phyloP scores from a whole-genome alignment of 2,888 invertebrate genomes.

The Cactoblastis cactorum region DNA sequence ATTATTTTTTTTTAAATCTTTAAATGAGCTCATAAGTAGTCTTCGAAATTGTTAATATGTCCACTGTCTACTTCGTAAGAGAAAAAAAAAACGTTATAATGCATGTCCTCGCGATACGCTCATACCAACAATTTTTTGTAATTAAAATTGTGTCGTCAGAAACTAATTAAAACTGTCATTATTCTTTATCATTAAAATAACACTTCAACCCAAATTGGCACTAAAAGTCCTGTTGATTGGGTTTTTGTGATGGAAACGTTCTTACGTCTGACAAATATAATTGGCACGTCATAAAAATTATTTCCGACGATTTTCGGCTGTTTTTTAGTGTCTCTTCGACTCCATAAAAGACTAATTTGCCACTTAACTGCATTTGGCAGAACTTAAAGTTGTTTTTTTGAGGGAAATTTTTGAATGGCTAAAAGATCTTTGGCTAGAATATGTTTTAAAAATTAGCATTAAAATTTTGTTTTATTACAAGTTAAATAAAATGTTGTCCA shows the following conservation, averaged over 20 bases:
- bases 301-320: constrained; percentile 3
- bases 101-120: no score
- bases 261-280: constrained; percentile 7
- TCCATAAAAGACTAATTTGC: constrained; percentile 2
- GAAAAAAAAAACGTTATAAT: background rate
- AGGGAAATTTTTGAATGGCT: no score
- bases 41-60: no score
- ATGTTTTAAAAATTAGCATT: no score
- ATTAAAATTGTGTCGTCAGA: background rate
- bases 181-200: constrained; percentile 7
- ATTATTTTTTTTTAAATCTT: no score
- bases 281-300: constrained; percentile 11
- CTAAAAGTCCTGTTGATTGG: constrained; percentile 1
- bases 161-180: constrained; percentile 9
- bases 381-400: background rate
- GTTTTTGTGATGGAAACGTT: constrained; percentile 1
- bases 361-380: constrained; percentile 5
- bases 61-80: background rate
- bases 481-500: no score
- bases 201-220: constrained; percentile 5
- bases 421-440: no score
- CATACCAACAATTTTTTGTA: background rate
- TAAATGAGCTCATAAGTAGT: no score
- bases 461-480: no score
- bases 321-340: constrained; percentile 1